Evolutionary conservation across 2,888 invertebrate genomes (phyloP).

Genomic region (Drosophila pegasa): DNA sequence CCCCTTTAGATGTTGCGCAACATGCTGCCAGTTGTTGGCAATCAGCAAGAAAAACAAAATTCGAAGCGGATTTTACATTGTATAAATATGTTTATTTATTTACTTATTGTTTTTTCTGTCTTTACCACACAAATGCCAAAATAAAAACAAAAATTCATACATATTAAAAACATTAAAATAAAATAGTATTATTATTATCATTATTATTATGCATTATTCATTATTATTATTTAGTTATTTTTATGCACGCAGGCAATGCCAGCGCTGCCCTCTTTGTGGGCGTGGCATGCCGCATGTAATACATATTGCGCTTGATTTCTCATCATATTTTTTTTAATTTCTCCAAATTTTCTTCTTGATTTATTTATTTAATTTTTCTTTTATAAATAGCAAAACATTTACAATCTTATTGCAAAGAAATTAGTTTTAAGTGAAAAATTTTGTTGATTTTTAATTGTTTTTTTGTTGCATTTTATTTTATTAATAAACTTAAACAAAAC

Average conservation of each 20-base stretch:
- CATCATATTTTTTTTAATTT: conserved; percentile 28
- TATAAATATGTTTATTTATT: conserved; percentile 76
- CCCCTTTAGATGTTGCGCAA: neutral
- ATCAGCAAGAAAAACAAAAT: neutral
- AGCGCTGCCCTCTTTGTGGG: conserved; percentile 41
- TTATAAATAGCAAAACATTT: conserved; percentile 79
- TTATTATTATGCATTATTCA: conserved; percentile 24
- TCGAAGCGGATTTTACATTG: conserved; percentile 57
- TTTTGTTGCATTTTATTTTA: conserved; percentile 43
- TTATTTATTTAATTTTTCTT: conserved; percentile 8
- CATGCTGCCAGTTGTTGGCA: neutral
- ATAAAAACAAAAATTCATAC: conserved; percentile 53
- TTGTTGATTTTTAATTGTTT: neutral
- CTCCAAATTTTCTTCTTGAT: conserved; percentile 14
- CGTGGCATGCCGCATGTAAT: conserved; percentile 62
- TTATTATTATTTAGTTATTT: conserved; percentile 39
- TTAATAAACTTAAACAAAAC: conserved; percentile 78
- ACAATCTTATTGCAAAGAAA: conserved; percentile 80
- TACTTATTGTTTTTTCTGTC: conserved; percentile 70
- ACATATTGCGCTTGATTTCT: conserved; percentile 59
- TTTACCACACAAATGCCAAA: conserved; percentile 67
- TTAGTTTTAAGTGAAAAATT: conserved; percentile 6
- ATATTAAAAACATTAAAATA: conserved; percentile 63
- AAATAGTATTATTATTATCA: conserved; percentile 37
- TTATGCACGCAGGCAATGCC: conserved; percentile 46